Conservation (phyloP, 2,888 invertebrate species). For the Chaetogeoica ovagalla region DNA sequence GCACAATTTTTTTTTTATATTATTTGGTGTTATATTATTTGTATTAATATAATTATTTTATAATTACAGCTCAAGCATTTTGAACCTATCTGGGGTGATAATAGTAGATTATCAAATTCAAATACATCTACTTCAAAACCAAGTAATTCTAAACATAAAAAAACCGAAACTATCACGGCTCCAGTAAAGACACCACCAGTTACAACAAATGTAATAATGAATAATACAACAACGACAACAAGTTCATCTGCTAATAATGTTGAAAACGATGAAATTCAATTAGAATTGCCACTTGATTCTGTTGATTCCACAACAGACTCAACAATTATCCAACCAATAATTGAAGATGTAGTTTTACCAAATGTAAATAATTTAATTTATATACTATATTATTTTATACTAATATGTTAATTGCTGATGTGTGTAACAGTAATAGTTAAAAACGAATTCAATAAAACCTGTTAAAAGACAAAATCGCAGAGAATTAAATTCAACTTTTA, state of each 20-base stretch:
- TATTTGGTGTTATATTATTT: background rate
- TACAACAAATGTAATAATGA: background rate
- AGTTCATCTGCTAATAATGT: conserved; percentile 8
- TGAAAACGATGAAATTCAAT: conserved; percentile 1
- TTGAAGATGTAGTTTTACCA: conserved; percentile 25
- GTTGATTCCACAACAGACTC: conserved; percentile 32
- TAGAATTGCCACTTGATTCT: conserved; percentile 25
- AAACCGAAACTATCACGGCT: conserved; percentile 16
- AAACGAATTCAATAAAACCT: background rate
- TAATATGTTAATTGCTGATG: background rate
- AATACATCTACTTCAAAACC: conserved; percentile 8
- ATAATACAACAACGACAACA: background rate
- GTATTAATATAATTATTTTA: conserved; percentile 25
- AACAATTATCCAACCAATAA: conserved; percentile 3
- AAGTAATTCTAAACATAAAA: conserved; percentile 16
- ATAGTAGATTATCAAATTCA: conserved; percentile 58
- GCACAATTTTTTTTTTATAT: too few relatives aligned
- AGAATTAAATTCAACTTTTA: too few relatives aligned
- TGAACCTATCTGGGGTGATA: conserved; percentile 92
- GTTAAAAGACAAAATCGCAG: too few relatives aligned
- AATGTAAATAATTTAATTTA: conserved; percentile 18
- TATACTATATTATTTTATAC: background rate
- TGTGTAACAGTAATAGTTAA: background rate
- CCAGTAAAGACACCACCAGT: conserved; percentile 2
- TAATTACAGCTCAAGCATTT: conserved; percentile 77